Evolutionary conservation across 2,113 vertebrate genomes (phyloP).

Genomic region (Ondatra zibethicus): DNA sequence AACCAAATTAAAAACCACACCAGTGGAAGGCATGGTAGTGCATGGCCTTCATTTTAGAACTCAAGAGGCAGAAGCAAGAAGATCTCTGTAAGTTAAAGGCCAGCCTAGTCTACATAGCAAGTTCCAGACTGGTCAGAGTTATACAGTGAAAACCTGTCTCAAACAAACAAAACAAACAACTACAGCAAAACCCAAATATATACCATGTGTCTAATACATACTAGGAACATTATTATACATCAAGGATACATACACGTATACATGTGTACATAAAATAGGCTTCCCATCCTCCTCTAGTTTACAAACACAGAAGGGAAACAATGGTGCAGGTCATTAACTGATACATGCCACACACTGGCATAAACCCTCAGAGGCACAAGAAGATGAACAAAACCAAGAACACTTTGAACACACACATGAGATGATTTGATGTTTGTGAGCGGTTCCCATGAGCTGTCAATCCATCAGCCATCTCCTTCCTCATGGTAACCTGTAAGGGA

Average conservation of each 20-base stretch:
- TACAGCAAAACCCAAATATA: background rate
- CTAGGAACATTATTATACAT: background rate
- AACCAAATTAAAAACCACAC: background rate
- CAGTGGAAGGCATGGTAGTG: background rate
- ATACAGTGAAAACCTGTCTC: background rate
- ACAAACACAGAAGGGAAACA: background rate
- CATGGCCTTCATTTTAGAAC: background rate
- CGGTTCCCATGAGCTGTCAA: background rate
- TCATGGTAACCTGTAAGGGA: background rate
- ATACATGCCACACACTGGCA: background rate
- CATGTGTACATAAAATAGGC: background rate
- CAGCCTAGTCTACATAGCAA: background rate
- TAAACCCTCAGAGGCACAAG: background rate
- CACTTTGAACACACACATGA: background rate
- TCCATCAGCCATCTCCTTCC: background rate
- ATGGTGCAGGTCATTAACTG: background rate
- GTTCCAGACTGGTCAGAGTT: background rate
- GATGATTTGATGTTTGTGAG: conserved; percentile 29
- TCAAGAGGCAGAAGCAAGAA: background rate
- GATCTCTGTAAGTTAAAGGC: background rate
- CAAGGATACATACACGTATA: no score
- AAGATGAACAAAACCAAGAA: background rate
- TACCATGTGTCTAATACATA: background rate
- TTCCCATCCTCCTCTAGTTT: background rate
- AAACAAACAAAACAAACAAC: background rate